phyloP scores from a whole-genome alignment of 2,888 invertebrate genomes.

The Lepidochitona cinerea region DNA sequence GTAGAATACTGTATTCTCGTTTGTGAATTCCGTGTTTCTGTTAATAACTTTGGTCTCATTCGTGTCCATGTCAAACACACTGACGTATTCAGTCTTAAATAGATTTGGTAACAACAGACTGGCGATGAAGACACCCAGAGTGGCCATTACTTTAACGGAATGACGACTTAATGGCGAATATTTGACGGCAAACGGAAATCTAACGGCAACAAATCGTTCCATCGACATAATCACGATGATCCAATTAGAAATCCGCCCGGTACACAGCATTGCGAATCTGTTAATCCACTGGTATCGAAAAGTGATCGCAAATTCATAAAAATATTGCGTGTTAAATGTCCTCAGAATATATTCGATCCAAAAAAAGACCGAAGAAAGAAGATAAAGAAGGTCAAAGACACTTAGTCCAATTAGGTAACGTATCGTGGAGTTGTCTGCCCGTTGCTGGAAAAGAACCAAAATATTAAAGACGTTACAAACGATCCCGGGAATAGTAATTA shows the following conservation, averaged over 20 bases:
- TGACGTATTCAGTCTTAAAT: background rate
- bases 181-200: background rate
- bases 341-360: background rate
- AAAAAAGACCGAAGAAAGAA: background rate
- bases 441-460: background rate
- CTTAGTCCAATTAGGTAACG: background rate
- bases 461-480: background rate
- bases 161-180: background rate
- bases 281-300: background rate
- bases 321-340: background rate
- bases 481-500: background rate
- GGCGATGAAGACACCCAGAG: background rate
- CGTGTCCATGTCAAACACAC: background rate
- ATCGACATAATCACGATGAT: background rate
- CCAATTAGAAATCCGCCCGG: background rate
- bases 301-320: background rate
- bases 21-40: background rate
- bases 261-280: background rate
- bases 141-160: background rate
- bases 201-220: background rate
- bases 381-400: background rate
- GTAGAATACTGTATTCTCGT: background rate
- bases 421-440: background rate
- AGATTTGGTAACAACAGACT: background rate
- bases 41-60: background rate